Evolutionary conservation across 1,140 invertebrate genomes (phyloP), one percentile per base, ranked within the genome.

Genomic region (Cyclina sinensis): DNA sequence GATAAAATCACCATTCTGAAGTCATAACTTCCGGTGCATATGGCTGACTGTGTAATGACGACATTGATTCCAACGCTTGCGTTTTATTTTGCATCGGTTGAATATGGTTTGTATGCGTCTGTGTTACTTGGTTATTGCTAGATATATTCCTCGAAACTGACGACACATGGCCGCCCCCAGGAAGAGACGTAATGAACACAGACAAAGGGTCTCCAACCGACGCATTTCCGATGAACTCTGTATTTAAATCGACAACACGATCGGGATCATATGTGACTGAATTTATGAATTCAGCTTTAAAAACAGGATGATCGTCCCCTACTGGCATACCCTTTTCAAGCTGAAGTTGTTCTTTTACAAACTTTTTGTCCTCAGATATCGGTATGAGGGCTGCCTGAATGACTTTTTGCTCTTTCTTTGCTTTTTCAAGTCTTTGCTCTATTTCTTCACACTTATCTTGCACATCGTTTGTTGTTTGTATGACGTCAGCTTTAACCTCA

Each of bases 381-480:
- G 94, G 94, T 24, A 94, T 86, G 0, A 94, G 68, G n/a, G 94
- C 94, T 32, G 89, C 88, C 54, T 93, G 91, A 14, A 94, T 89
- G 1, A 89, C 90, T 54, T 90, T 85, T 82, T 92, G 70, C 68
- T 94, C 91, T 46, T 90, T 89, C 73, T 89, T 92, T 51, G 92
- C 90, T 21, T 91, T 89, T 18, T 91, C 90, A 5, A 94, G 62
- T 4, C 74, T 87, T 83, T 93, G 62, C 73, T 94, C 94, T 0
- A 94, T 74, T 32, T 92, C 88, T 65, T 94, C 93, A 39, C 93
- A 94, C 12, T 90, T 89, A 48, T 94, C 94, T 65, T 94, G 94
- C 5, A 94, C 90, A 73, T 93, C 92, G 70, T 94, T 94, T 32
- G 93, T 94, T 81, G 90, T 88, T 32, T 91, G 92, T 39, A 94